Base-by-base conservation (phyloP, 2,113 vertebrate species). In the Columbina picui region DNA sequence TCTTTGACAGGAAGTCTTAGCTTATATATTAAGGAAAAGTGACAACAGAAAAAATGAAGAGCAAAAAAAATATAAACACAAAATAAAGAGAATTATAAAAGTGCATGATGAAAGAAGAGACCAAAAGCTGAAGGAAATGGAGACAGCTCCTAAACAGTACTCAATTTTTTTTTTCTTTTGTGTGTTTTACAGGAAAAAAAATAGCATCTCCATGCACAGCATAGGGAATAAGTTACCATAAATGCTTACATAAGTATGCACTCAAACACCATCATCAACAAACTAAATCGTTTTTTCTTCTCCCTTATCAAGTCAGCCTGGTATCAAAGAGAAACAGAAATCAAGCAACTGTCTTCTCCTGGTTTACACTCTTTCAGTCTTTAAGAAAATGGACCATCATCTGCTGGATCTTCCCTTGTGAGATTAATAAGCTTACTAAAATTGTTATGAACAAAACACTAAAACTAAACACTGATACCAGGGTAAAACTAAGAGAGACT, bases 171-270 rank as follows among this genome's bases (percentile, higher is more conserved):
- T n/a, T 5, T n/a, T 38, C 2, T 81, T 53, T 47, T 41, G 43
- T 25, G 14, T 38, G 15, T 67, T 59, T 45, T 45, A 43, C 13
- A 64, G 20, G 15, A 30, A 85, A 70, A 45, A 61, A 73, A 82
- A 65, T 3, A 47, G 6, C 16, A 9, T 55, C 45, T 52, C 68
- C 38, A 65, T 34, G 13, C 52, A 52, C 14, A 52, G 16, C 29
- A 64, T 2, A 60, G 6, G n/a, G 53, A 15, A 7, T 12, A 65
- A 79, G 10, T 52, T 59, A 63, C 29, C 43, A 59, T 36, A 89
- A 81, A 84, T 3, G 13, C 8, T 43, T 64, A 63, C 3, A 20
- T 0, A 7, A 68, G 4, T 32, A 27, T 39, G 38, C 1, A 3
- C 22, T 79, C 39, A 84, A 90, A 86, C 12, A 59, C 7, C 23